Evolutionary conservation across 1,140 invertebrate species (phyloP), one percentile per base, ranked within the genome.

Genomic region (Gerris buenoi): DNA sequence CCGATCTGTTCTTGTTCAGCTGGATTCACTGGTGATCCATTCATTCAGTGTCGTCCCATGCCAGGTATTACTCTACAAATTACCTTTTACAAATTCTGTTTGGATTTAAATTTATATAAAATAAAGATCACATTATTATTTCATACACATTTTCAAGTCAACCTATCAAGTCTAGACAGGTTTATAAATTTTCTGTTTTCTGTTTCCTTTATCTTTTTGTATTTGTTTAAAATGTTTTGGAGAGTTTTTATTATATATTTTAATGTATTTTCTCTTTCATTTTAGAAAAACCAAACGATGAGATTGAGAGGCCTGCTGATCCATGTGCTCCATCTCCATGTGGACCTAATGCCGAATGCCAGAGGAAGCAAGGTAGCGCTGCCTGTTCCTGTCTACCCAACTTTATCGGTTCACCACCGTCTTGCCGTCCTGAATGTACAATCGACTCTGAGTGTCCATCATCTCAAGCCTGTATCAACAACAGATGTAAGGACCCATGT

Each of bases 401-500:
- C 64, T 84, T 81, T 71, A 80, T 85, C 58, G 88, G 87, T 57
- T 78, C 78, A 28, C 85, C 87, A 27, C 86, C 86, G 26, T 83
- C 84, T 71, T 89, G 88, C 73, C 79, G 84, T 13, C 86, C 86
- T 18, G 86, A 88, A 76, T 88, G 86, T 76, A 77, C 81, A 18
- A 81, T 84, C 13, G 84, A 89, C 72, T 79, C 82, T 18, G 87
- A 90, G 74, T 86, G 85, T 74, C 68, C 79, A 1, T 76, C 77
- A 71, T 77, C 84, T 70, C 80, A 79, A 72, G 81, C 84, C 27
- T 87, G 85, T 71, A 77, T 81, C 65, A 79, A 81, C 70, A 80
- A 80, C 68, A 87, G 85, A 75, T 85, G 83, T 72, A 76, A 78
- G 63, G 81, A 86, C 75, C 85, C 84, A 25, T 86, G 85, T 71